Percentiles rank a stretch among this genome's conserved stretches.
These are phyloP conservation scores for Drosophila phalerata DNA, from an alignment of 2,888 invertebrate genomes.

Conservation along the genomic window DNA sequence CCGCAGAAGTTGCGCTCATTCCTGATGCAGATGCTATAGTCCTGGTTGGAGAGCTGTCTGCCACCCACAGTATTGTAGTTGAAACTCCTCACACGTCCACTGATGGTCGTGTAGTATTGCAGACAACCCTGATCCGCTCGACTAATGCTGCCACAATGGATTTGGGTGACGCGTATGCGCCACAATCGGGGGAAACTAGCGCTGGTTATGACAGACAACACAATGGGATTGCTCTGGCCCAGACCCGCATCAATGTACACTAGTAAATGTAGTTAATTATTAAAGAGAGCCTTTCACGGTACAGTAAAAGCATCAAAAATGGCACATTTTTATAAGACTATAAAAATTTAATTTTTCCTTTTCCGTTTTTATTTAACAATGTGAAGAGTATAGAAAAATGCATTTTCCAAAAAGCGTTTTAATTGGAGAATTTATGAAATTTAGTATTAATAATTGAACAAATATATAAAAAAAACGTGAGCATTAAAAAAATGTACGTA, in stretches of 20 bases:
- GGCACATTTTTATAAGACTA: too few species aligned
- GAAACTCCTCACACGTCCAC: conserved; percentile 93
- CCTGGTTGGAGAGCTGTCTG: conserved; percentile 93
- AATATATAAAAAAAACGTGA: too few species aligned
- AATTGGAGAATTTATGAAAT: too few species aligned
- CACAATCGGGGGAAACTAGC: conserved; percentile 91
- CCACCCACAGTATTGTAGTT: conserved; percentile 93
- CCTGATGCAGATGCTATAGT: conserved; percentile 94
- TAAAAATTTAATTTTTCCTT: too few species aligned
- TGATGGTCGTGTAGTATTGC: conserved; percentile 88
- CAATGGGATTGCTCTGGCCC: conserved; percentile 90
- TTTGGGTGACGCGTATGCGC: conserved; percentile 93
- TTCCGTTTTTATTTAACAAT: too few species aligned
- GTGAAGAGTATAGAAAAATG: too few species aligned
- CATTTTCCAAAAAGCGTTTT: too few species aligned
- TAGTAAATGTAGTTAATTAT: conserved; percentile 78
- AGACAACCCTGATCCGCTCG: conserved; percentile 86
- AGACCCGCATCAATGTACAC: conserved; percentile 94
- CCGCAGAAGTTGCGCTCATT: conserved; percentile 95
- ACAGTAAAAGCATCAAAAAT: not conserved
- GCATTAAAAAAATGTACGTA: too few species aligned
- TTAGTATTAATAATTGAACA: too few species aligned
- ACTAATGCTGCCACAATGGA: conserved; percentile 91
- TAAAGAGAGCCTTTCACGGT: not conserved
- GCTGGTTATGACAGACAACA: conserved; percentile 92